A percentile compares a stretch with the other conserved stretches of the same genome.
These are phyloP conservation scores for Knipowitschia caucasica DNA, from an alignment of 2,797 vertebrate species.

Conservation along the genomic window DNA sequence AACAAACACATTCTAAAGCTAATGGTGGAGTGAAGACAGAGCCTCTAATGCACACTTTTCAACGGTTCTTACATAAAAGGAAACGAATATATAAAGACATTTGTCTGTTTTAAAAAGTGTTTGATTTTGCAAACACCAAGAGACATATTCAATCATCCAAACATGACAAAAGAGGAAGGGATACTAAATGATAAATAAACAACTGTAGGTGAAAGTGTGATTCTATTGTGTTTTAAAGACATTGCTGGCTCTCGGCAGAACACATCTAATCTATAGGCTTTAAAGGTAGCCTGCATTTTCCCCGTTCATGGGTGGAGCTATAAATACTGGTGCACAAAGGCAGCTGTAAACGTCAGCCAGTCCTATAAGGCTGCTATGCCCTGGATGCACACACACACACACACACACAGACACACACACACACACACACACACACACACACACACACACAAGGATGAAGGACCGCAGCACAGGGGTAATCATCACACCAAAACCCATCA, in stretches of 20 bases:
- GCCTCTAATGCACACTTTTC: slow-evolving; percentile 21
- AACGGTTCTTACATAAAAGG: slow-evolving; percentile 5
- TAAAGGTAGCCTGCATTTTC: slow-evolving; percentile 54
- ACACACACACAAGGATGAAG: slow-evolving; percentile 4
- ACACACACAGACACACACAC: background rate
- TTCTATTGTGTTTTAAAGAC: slow-evolving; percentile 29
- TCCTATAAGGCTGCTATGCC: slow-evolving; percentile 51
- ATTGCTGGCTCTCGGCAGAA: slow-evolving; percentile 9
- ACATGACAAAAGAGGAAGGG: slow-evolving; percentile 2
- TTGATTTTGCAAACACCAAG: slow-evolving; percentile 33
- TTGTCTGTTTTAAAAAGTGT: slow-evolving; percentile 8
- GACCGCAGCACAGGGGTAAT: slow-evolving; percentile 39
- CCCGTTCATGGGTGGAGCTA: slow-evolving; percentile 60
- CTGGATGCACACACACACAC: slow-evolving; percentile 21
- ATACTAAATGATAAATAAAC: background rate
- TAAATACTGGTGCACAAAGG: slow-evolving; percentile 72
- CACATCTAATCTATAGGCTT: slow-evolving; percentile 54
- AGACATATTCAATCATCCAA: slow-evolving; percentile 12
- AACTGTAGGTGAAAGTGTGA: background rate
- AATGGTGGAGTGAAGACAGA: slow-evolving; percentile 25
- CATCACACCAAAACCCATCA: slow-evolving; percentile 42
- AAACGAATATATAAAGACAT: slow-evolving; percentile 11
- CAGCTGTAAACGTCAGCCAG: slow-evolving; percentile 69
- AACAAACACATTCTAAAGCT: slow-evolving; percentile 5
- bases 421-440: slow-evolving; percentile 18